Base-by-base conservation (phyloP, 2,113 vertebrate genomes). In the Procavia capensis region DNA sequence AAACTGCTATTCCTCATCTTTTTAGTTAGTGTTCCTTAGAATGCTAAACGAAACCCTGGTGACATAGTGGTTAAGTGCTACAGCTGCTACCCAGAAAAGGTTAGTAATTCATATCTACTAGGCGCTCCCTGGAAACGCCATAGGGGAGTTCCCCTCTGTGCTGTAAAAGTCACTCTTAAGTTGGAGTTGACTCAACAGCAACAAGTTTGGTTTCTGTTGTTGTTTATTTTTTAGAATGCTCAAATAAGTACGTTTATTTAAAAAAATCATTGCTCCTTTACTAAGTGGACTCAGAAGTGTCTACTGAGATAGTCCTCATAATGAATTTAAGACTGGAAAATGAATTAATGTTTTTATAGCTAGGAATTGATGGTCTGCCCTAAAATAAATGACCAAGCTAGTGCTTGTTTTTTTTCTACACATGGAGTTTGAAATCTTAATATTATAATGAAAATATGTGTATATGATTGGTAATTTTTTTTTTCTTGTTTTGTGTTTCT, bases 341-440 rank as follows among this genome's bases (percentile, higher is more conserved):
- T 50, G 47, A 89, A 39, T 68, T 0, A 63, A 29, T 90, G 81
- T 78, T 87, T 91, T 95, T 76, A 89, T 91, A 68, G 39, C 9
- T 66, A 36, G 25, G 88, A 92, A 50, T 57, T 84, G 63, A 45
- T 78, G 34, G 6, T 88, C 59, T 89, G 20, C 66, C 92, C 36
- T 89, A 27, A 93, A 59, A 86, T 80, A 45, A 92, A 25, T 85
- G 39, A n/a, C 27, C 17, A 41, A 41, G 36, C 3, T 91, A 29
- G 36, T 84, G 25, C 39, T 95, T 91, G 24, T 61, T 94, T 36
- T 84, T 84, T 91, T 94, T 83, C 43, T 85, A 0, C 80, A 50
- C 10, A 39, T 59, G 95, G 47, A 41, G 31, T 70, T 93, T 95
- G 66, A 94, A 91, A 91, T 88, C 95, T 89, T 90, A 85, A 19